A percentile compares a stretch with the other conserved stretches of the same genome.
These are phyloP conservation scores for Gallinago media DNA, from an alignment of 2,113 vertebrate species.

Conservation along the genomic window DNA sequence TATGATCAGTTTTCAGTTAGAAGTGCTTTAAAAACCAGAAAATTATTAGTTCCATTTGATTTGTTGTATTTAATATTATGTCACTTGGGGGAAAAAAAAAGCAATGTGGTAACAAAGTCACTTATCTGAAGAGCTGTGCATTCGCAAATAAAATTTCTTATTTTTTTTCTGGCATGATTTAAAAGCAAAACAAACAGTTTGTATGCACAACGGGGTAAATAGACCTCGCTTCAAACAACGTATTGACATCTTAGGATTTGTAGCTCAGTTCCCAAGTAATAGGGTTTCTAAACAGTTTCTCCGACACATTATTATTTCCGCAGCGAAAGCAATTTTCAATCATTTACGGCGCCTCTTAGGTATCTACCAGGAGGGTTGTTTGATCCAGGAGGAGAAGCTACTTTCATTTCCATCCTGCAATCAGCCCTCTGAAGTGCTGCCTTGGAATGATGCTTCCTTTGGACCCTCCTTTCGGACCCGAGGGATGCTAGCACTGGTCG, in stretches of 20 bases:
- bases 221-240: not conserved
- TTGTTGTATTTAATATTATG: conserved; percentile 55
- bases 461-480: not conserved
- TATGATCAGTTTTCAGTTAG: conserved; percentile 34
- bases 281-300: not conserved
- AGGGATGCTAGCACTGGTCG: conserved; percentile 57
- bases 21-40: conserved; percentile 32
- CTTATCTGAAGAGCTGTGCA: not conserved
- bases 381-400: not conserved
- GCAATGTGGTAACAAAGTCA: conserved; percentile 10
- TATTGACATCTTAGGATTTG: not conserved
- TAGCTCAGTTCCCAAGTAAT: not conserved
- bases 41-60: conserved; percentile 43
- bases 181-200: conserved; percentile 6
- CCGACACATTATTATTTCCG: not conserved
- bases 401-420: conserved; percentile 27
- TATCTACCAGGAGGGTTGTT: not conserved
- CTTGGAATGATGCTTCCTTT: conserved; percentile 36
- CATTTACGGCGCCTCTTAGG: not conserved
- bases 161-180: not conserved
- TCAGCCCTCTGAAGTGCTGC: not conserved
- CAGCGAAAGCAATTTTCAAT: conserved; percentile 13
- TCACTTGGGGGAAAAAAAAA: not conserved
- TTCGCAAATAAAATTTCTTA: not conserved
- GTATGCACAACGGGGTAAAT: not conserved